These are phyloP conservation scores for Mesorhabditis belari DNA, from an alignment of 2,888 invertebrate species.

Conservation along the genomic window DNA sequence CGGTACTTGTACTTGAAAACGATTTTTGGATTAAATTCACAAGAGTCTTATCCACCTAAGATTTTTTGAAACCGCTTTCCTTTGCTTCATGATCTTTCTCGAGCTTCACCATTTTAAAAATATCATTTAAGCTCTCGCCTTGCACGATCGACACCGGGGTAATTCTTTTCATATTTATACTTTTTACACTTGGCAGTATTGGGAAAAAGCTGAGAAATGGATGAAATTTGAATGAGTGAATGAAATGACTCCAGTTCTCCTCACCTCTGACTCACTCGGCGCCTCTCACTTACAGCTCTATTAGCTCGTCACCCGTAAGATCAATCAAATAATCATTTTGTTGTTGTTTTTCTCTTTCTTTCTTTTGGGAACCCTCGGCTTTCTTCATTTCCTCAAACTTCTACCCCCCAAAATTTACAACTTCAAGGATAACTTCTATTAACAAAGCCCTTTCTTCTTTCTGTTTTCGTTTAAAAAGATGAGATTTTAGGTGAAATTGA, in stretches of 20 bases:
- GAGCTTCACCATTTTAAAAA: too few species aligned
- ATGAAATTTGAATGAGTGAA: too few species aligned
- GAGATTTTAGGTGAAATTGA: slow-evolving; percentile 21
- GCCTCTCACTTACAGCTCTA: neutral
- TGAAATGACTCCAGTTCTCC: too few species aligned
- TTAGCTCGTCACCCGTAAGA: neutral
- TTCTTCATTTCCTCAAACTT: neutral
- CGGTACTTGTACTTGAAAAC: too few species aligned
- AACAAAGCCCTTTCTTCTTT: neutral
- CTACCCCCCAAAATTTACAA: neutral
- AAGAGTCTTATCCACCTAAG: too few species aligned
- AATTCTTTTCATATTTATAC: neutral
- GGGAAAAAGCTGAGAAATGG: too few species aligned
- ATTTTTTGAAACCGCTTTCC: too few species aligned
- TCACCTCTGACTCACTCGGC: neutral
- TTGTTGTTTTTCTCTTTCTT: neutral
- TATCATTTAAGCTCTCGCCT: neutral
- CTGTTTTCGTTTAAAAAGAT: neutral
- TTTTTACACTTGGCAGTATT: too few species aligned
- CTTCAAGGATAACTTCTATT: slow-evolving; percentile 1
- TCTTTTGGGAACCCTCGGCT: neutral
- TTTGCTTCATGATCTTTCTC: too few species aligned
- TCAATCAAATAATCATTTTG: neutral
- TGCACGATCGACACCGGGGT: neutral
- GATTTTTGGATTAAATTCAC: too few species aligned